Evolutionary conservation across 2,888 invertebrate species (phyloP), one percentile per base, ranked within the genome.

Genomic region (Catocala fraxini): DNA sequence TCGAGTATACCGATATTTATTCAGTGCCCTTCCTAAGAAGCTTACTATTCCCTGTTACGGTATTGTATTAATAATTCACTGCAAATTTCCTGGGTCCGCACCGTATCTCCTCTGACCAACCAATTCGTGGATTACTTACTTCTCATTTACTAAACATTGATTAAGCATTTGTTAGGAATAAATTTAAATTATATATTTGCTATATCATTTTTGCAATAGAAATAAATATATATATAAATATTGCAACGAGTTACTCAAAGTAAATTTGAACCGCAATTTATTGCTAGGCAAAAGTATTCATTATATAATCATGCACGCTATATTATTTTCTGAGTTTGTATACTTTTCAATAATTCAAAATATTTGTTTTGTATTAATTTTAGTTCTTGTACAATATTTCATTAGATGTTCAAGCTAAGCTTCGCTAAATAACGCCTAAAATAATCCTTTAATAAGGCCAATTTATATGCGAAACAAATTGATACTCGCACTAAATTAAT

Each of bases 1-100:
- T 61, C 62, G 11, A 35, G 49, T 35, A 35, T 25, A 49, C 42
- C 13, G 11, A 57, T 62, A 89, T 89, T 90, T 89, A 92, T 90
- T 90, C 91, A 93, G 91, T 81, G 85, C 81, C 87, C 84, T 83
- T 79, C 77, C 82, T 92, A 91, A 93, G 92, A 80, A 91, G 93
- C 92, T 93, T 92, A 93, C 86, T 86, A 88, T 90, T 89, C 77
- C 86, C 90, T 85, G 84, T 87, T 83, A 89, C 88, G 83, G 84
- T 88, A 89, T 88, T 88, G 87, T 89, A 89, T 91, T 93, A 91
- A 89, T 92, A 92, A 92, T 92, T 91, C 89, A 90, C 83, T 85
- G 77, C 75, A 80, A 84, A 89, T 88, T 90, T 88, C 84, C 83
- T 80, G 82, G 80, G 83, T 75, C 80, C 79, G 72, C 68, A 71